A percentile compares a stretch with the other conserved stretches of the same genome.
These are phyloP conservation scores for Melangyna quadrimaculata DNA, from an alignment of 2,888 invertebrate species.

Conservation along the genomic window DNA sequence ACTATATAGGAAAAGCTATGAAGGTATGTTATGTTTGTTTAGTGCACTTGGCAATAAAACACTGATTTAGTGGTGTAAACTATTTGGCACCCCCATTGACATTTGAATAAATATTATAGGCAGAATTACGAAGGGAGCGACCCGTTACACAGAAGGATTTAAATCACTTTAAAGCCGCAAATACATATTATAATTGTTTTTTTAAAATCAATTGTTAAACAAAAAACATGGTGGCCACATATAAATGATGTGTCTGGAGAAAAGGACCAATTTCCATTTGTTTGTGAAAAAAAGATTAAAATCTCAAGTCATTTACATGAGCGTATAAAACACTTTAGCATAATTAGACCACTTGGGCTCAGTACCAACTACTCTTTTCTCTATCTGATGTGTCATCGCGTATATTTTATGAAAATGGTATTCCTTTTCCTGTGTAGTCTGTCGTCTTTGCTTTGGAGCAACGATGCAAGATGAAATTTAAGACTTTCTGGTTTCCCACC, in stretches of 20 bases:
- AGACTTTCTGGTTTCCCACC: conserved; percentile 38
- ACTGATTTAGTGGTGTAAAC: conserved; percentile 8
- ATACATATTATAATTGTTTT: conserved; percentile 29
- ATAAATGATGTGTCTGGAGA: not conserved
- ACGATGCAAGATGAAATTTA: conserved; percentile 21
- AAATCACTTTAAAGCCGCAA: conserved; percentile 46
- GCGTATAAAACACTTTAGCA: conserved; percentile 29
- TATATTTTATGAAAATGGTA: conserved; percentile 56
- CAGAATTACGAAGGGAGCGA: not conserved
- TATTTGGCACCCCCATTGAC: conserved; percentile 9
- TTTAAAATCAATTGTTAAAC: conserved; percentile 37
- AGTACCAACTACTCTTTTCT: not conserved
- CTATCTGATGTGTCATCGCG: conserved; percentile 52
- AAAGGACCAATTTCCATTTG: conserved; percentile 1
- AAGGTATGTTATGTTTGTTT: not conserved
- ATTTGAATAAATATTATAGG: conserved; percentile 30
- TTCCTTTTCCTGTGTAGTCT: conserved; percentile 35
- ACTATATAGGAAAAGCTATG: not conserved
- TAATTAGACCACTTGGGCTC: conserved; percentile 57
- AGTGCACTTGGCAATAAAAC: not conserved
- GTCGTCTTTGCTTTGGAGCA: not conserved
- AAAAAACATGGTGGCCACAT: not conserved
- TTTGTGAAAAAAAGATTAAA: conserved; percentile 42
- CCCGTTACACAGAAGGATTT: not conserved
- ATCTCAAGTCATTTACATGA: conserved; percentile 44